Conservation (phyloP, 2,888 invertebrate species). For the Malacosoma neustria region DNA sequence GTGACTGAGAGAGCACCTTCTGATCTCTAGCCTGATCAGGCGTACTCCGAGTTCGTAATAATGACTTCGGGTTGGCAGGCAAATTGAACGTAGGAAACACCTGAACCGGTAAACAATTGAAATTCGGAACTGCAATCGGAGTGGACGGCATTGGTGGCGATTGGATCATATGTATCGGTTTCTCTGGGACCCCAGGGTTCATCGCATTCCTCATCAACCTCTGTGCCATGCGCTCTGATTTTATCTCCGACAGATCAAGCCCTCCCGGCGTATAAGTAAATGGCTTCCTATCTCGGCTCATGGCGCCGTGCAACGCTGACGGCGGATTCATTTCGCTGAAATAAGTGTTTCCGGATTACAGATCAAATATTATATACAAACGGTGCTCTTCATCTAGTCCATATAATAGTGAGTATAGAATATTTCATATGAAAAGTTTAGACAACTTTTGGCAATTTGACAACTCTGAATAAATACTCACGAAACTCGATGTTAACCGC, state of each 20-base stretch:
- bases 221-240: conserved; percentile 92
- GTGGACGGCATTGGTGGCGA: conserved; percentile 67
- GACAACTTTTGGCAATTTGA: conserved; percentile 55
- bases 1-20: conserved; percentile 19
- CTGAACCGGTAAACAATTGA: conserved; percentile 64
- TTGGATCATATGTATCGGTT: conserved; percentile 65
- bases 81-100: conserved; percentile 78
- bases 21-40: conserved; percentile 38
- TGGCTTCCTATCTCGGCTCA: conserved; percentile 95
- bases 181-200: conserved; percentile 82
- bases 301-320: conserved; percentile 89
- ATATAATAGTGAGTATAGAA: conserved; percentile 26
- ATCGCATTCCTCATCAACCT: conserved; percentile 75
- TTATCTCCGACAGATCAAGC: conserved; percentile 91
- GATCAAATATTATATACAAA: conserved; percentile 23
- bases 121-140: conserved; percentile 52
- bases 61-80: conserved; percentile 79
- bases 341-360: conserved; percentile 36
- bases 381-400: conserved; percentile 20
- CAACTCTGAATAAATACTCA: conserved; percentile 64
- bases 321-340: conserved; percentile 81
- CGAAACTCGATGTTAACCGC: conserved; percentile 38
- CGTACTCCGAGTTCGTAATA: conserved; percentile 54
- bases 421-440: conserved; percentile 31
- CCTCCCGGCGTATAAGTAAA: conserved; percentile 97